phyloP scores from a whole-genome alignment of 2,888 invertebrate species.

The Cheilosia scutellata region DNA sequence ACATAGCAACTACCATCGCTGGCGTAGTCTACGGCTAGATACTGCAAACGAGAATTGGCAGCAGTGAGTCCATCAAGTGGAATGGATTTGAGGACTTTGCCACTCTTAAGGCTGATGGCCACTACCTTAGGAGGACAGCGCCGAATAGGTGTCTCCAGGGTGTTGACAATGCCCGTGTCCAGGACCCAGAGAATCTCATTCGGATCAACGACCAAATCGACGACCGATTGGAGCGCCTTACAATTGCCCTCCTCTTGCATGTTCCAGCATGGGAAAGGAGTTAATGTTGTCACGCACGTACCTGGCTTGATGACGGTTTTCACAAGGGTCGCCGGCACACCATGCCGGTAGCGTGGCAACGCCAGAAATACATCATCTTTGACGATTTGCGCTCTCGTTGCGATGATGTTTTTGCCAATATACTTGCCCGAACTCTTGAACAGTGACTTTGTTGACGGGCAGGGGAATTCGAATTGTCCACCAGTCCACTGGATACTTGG shows the following conservation, averaged over 20 bases:
- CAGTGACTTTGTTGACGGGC: constrained; percentile 85
- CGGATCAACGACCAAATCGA: constrained; percentile 87
- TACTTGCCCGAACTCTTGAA: constrained; percentile 86
- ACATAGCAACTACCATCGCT: constrained; percentile 87
- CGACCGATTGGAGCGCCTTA: constrained; percentile 88
- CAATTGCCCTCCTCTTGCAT: constrained; percentile 89
- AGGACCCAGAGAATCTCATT: constrained; percentile 90
- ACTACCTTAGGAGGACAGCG: constrained; percentile 89
- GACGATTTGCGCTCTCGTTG: constrained; percentile 86
- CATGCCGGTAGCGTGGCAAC: constrained; percentile 86
- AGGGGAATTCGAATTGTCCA: constrained; percentile 85
- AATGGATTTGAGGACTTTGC: constrained; percentile 87
- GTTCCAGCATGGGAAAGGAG: constrained; percentile 88
- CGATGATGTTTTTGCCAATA: constrained; percentile 86
- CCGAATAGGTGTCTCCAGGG: constrained; percentile 87
- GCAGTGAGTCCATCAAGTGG: constrained; percentile 86
- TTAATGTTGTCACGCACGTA: constrained; percentile 84
- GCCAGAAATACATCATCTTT: constrained; percentile 86
- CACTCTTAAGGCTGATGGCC: constrained; percentile 86
- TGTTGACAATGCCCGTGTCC: constrained; percentile 89
- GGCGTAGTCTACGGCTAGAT: constrained; percentile 88
- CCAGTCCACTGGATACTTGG: constrained; percentile 84
- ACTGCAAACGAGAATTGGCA: constrained; percentile 88
- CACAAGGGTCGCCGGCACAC: constrained; percentile 89
- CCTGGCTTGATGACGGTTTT: constrained; percentile 84